Base-by-base conservation (phyloP, 1,140 invertebrate genomes). In the Eriosoma lanigerum region DNA sequence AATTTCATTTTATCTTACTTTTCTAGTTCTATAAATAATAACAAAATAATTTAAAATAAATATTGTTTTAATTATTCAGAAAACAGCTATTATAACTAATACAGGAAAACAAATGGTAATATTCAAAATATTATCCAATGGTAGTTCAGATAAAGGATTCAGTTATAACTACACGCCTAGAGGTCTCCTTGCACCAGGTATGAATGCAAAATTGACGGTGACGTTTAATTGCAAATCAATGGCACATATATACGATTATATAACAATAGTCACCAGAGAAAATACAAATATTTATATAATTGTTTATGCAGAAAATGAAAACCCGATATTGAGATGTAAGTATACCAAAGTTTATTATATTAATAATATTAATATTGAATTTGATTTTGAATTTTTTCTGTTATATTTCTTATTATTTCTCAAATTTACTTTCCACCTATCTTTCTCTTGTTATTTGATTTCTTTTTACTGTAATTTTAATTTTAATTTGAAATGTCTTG, bases 111-210 rank as follows among this genome's bases (percentile, higher is more conserved):
- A 9, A 24, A 5, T 48, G 17, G 19, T 17, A 19, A 0, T 21
- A 17, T 78, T 78, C 17, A 46, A 48, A 29, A 29, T 78, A 19
- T 9, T 48, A 46, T 1, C 56, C 10, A 17, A 17, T 9, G 5
- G 21, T 4, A 12, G 1, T 26, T 26, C 17, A 1, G 52, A 29
- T 21, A 26, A 29, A 15, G 17, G 1, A 26, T 78, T 78, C n/a
- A 1, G 46, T 12, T 78, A 60, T 38, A 21, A 78, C 9, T 78
- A 78, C 19, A 12, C 13, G 0, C 75, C 75, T 10, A 48, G 9
- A 78, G 13, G 38, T n/a, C 38, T 12, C 29, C 75, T 78, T 10
- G 75, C 75, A n/a, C 15, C 75, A 1, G 75, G 75, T 5, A 62
- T 78, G 75, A 46, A 26, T 1, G 15, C 56, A 0, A 78, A 78